Evolutionary conservation across 2,888 invertebrate genomes (phyloP), one percentile per base, ranked within the genome.

Genomic region (Drosophila parthenogenetica): DNA sequence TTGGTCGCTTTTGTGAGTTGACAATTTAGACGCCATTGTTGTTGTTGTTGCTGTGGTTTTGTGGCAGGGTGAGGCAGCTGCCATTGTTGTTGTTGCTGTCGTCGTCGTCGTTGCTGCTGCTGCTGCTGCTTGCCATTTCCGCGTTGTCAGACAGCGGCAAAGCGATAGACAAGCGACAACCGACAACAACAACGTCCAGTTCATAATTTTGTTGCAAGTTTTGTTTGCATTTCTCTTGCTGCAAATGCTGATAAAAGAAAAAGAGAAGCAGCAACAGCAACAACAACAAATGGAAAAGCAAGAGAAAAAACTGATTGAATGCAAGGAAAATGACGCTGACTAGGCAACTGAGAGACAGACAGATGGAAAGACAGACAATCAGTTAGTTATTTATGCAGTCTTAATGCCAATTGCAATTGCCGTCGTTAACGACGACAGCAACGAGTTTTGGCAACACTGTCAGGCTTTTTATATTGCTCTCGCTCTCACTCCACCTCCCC

Each of bases 1-100:
- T 88, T 88, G 89, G 85, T 80, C 83, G 89, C 83, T 75, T 85
- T 89, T 89, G 88, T 87, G 70, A 89, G 89, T 87, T 83, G 83
- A 89, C 83, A 83, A 83, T 83, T 89, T 89, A 68, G 79, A 87
- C 70, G 86, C 73, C 87, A 89, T 83, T 83, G 83, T 83, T 55
- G 53, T 39, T 32, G 64, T 50, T 61, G 63, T 55, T 51, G 50
- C 17, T 45, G 53, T 50, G 46, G 42, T 54, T 19, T 49, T 32
- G 48, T n/a, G 25, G 48, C 49, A 42, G 60, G 17, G 32, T 17
- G 32, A 40, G 13, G 48, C 51, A 40, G 39, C 11, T 19, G 82
- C 58, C 65, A 81, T 82, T 81, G 87, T 84, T 75, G 86, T 81
- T 35, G 39, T 25, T 14, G 49, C 40, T 53, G 62, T 49, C 50